phyloP scores from a whole-genome alignment of 92 coral and sea anemone species.

The Heteractis magnifica region DNA sequence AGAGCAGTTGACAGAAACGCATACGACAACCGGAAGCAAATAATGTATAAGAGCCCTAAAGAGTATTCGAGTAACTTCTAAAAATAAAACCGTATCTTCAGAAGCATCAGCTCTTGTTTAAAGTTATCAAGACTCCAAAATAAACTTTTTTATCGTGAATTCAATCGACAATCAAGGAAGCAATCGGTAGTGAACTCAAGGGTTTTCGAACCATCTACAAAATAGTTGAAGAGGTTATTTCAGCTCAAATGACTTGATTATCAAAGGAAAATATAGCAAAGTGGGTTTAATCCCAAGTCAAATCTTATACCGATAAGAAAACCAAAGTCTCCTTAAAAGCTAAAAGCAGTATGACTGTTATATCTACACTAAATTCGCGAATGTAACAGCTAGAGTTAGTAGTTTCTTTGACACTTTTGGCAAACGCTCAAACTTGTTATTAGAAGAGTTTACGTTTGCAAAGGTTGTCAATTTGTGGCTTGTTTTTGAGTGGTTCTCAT shows the following conservation, averaged over 20 bases:
- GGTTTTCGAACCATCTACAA: background rate
- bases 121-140: background rate
- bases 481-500: background rate
- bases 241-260: slow-evolving; percentile 1
- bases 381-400: background rate
- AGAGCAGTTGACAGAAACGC: background rate
- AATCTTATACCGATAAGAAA: slow-evolving; percentile 1
- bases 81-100: background rate
- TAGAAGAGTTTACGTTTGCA: background rate
- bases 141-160: background rate
- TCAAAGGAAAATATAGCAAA: background rate
- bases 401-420: background rate
- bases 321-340: background rate
- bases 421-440: background rate
- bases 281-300: slow-evolving; percentile 13
- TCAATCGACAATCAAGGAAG: background rate
- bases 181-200: slow-evolving; percentile 16
- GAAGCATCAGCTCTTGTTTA: background rate
- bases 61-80: background rate
- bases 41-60: background rate
- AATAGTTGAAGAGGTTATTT: slow-evolving; percentile 7
- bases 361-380: background rate
- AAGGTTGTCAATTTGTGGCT: background rate
- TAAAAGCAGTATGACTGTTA: background rate
- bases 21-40: background rate